Evolutionary conservation across 2,888 invertebrate species (phyloP), one percentile per base, ranked within the genome.

Genomic region (Sisyra terminalis): DNA sequence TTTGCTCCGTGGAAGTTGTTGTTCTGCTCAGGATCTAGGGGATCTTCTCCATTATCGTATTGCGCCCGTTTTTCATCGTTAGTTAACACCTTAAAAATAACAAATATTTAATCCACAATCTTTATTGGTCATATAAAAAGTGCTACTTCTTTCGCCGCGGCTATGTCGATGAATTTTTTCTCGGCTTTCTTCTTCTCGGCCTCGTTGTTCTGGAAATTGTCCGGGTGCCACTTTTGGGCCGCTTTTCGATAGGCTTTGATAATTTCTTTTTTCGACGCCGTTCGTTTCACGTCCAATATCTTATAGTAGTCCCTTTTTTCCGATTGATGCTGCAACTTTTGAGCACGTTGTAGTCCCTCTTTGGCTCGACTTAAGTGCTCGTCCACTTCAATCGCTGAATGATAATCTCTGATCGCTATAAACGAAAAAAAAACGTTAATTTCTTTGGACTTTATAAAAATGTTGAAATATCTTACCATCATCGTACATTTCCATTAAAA

Each of bases 151-250:
- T 99, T 99, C 42, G 98, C 98, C 32, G 96, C 90, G 2, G 97
- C 98, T 55, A 98, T 84, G 61, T 98, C 97, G 48, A 98, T 94
- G 60, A 98, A 98, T 66, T 85, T 93, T 64, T 93, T 93, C 64
- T 98, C 88, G 0, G 98, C 98, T 40, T 79, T 69, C 57, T 92
- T 87, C 67, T 96, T 96, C 47, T 86, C 84, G 9, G 78, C 83
- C 15, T 30, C 30, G 40, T 73, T 71, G 40, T 71, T 73, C 42
- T 72, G 73, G 63, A 80, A 96, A 65, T 86, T 92, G 65, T 98
- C 98, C 0, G 98, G 98, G 67, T 98, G 98, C 96, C 97, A 99
- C 62, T 94, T 86, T 64, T 92, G 90, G 10, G 98, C 98, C 41
- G 89, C 77, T 67, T 90, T 92, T 50, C 97, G 75, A 64, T 98